Percentiles rank a stretch among this genome's conserved stretches.
Evolutionary conservation across 2,888 invertebrate species (phyloP).

Genomic region (Eupithecia pulchellata): DNA sequence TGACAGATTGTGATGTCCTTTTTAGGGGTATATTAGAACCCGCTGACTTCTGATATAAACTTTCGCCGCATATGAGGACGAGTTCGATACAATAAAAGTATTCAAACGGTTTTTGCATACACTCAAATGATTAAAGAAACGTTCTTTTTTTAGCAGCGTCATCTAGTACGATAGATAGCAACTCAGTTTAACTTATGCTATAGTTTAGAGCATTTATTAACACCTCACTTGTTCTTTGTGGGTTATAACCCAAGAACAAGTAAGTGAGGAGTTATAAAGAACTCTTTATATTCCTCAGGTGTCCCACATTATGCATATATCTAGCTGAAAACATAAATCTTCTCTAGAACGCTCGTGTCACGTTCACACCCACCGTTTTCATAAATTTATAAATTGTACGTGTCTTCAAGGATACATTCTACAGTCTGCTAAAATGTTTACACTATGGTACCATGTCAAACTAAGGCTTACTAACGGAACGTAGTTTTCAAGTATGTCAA

Average conservation of each 20-base stretch:
- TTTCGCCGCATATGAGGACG: too few relatives aligned
- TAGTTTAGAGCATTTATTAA: too few relatives aligned
- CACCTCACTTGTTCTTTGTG: too few relatives aligned
- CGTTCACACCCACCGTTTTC: slow-evolving; percentile 24
- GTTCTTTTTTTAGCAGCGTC: not conserved
- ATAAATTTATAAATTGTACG: slow-evolving; percentile 24
- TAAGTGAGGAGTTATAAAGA: not conserved
- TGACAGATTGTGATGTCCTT: slow-evolving; percentile 9
- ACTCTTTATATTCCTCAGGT: slow-evolving; percentile 9
- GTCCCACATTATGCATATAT: not conserved
- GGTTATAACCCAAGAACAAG: not conserved
- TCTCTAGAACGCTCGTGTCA: slow-evolving; percentile 27
- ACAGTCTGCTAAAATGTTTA: not conserved
- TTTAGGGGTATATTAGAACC: not conserved
- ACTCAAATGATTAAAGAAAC: not conserved
- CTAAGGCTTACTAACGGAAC: not conserved
- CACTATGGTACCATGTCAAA: not conserved
- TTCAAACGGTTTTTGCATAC: not conserved
- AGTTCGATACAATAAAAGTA: too few relatives aligned
- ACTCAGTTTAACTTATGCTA: not conserved
- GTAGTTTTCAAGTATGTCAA: not conserved
- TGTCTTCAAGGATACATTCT: slow-evolving; percentile 11
- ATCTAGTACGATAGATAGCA: not conserved
- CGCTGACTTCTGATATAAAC: not conserved
- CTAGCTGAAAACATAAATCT: slow-evolving; percentile 25